Conservation (phyloP, 2,797 vertebrate genomes). For the Acanthurus leucopareius region DNA sequence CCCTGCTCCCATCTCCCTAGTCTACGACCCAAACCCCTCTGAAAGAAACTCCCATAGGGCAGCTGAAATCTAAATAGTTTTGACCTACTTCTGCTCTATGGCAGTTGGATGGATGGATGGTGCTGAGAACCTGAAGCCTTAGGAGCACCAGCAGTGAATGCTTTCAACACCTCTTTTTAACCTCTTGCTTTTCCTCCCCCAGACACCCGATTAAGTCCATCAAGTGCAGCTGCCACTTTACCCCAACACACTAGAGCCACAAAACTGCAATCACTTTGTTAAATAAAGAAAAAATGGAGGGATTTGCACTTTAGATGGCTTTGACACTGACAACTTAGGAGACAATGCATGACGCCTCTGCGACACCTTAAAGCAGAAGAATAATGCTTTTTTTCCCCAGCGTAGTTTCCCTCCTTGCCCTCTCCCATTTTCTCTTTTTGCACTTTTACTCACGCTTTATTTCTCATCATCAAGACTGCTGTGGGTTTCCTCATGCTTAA, state of each 20-base stretch:
- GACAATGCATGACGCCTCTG: neutral
- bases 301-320: neutral
- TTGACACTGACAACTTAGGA: neutral
- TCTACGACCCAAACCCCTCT: conserved; percentile 48
- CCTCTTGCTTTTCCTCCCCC: conserved; percentile 9
- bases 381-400: neutral
- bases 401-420: neutral
- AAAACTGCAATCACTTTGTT: neutral
- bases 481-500: conserved; percentile 30
- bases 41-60: conserved; percentile 62
- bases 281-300: neutral
- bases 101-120: conserved; percentile 54
- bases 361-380: neutral
- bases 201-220: neutral
- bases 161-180: conserved; percentile 46
- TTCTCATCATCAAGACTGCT: conserved; percentile 21
- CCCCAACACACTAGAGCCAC: neutral
- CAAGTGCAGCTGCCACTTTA: conserved; percentile 1
- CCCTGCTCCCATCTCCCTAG: conserved; percentile 40
- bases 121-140: conserved; percentile 47
- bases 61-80: conserved; percentile 73
- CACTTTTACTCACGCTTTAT: conserved; percentile 1
- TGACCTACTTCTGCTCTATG: conserved; percentile 72
- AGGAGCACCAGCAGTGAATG: conserved; percentile 30
- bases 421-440: neutral